Conservation (phyloP, 2,113 vertebrate species). For the Lamprotornis superbus region DNA sequence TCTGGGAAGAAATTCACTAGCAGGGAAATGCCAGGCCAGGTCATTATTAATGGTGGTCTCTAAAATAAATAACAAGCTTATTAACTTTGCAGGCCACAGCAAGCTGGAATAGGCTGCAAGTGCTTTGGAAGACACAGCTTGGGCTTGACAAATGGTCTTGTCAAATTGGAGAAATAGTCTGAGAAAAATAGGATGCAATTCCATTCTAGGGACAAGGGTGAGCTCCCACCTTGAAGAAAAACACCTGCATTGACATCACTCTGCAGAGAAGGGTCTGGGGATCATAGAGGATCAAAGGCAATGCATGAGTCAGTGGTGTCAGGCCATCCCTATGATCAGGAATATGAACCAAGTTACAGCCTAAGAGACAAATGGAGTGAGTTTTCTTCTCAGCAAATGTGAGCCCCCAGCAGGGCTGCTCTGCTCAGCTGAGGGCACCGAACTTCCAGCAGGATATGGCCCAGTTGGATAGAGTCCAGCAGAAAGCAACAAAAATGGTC, state of each 20-base stretch:
- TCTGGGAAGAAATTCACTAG: not conserved
- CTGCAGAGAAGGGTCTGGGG: not conserved
- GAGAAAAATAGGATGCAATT: not conserved
- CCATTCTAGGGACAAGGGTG: not conserved
- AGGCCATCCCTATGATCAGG: not conserved
- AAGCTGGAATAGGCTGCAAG: not conserved
- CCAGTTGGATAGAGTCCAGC: not conserved
- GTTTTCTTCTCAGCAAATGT: not conserved
- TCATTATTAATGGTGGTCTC: not conserved
- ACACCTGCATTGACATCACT: not conserved
- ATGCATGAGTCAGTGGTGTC: not conserved
- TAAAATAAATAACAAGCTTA: conserved; percentile 22
- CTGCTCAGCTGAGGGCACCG: not conserved
- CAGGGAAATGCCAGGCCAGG: not conserved
- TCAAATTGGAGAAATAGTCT: not conserved
- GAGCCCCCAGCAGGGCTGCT: not conserved
- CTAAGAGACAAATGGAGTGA: not conserved
- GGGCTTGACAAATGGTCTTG: conserved; percentile 17
- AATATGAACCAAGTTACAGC: not conserved
- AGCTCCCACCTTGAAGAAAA: not conserved
- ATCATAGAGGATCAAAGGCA: not conserved
- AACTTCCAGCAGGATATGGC: not conserved
- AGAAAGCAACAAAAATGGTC: not conserved
- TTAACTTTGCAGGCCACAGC: not conserved
- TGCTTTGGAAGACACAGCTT: not conserved